Conservation (phyloP, 2,888 invertebrate species). For the Dryococelus australis region DNA sequence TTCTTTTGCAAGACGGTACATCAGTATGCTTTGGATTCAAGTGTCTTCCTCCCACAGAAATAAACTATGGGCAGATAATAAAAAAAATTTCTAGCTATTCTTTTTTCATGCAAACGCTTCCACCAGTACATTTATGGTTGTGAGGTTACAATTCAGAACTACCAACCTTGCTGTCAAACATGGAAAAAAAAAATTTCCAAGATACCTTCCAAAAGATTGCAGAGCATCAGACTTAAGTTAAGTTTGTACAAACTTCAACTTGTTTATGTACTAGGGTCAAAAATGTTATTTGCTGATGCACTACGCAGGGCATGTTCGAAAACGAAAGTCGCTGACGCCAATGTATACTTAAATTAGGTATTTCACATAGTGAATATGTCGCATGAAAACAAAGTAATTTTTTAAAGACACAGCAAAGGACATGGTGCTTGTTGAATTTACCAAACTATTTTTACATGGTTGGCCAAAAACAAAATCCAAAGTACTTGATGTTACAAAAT, state of each 20-base stretch:
- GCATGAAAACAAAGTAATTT: neutral
- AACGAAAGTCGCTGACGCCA: neutral
- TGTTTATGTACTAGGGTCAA: neutral
- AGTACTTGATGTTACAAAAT: neutral
- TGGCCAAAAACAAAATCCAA: neutral
- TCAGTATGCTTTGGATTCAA: neutral
- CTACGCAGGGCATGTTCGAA: neutral
- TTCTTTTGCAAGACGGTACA: neutral
- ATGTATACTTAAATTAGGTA: neutral
- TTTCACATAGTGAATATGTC: neutral
- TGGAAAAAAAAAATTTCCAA: neutral
- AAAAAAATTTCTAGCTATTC: neutral
- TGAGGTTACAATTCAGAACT: neutral
- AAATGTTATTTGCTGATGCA: neutral
- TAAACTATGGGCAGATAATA: neutral
- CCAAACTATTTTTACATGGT: neutral
- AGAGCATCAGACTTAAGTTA: neutral
- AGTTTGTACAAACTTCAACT: neutral
- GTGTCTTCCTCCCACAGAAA: neutral
- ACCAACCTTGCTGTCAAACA: neutral
- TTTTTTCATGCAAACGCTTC: neutral
- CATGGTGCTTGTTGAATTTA: neutral
- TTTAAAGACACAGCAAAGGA: neutral
- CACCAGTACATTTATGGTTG: neutral
- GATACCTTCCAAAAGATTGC: neutral